These are phyloP conservation scores for Sardina pilchardus DNA, from an alignment of 2,113 vertebrate species.

Conservation along the genomic window DNA sequence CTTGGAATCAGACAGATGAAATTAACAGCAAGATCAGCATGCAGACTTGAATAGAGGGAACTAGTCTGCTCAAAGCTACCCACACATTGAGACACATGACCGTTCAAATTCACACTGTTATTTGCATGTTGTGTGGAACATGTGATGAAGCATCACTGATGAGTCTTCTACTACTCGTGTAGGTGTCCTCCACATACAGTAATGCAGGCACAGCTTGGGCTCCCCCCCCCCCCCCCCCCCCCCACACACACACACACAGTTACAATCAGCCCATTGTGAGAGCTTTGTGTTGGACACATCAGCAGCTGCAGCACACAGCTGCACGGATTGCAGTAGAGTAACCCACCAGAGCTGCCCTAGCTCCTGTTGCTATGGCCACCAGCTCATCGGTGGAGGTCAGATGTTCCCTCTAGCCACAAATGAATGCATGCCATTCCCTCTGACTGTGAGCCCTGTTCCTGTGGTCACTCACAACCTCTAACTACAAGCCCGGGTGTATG, in stretches of 20 bases:
- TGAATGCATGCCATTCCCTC: background rate
- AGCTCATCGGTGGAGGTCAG: background rate
- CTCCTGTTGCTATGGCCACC: background rate
- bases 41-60: too few species aligned
- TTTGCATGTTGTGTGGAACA: background rate
- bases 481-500: background rate
- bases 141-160: background rate
- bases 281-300: background rate
- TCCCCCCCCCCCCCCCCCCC: too few species aligned
- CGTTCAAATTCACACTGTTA: background rate
- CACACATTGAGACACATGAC: background rate
- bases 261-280: background rate
- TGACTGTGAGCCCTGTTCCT: background rate
- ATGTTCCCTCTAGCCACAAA: background rate
- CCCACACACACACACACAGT: too few species aligned
- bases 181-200: background rate
- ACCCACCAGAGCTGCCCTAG: background rate
- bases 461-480: background rate
- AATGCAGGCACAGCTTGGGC: background rate
- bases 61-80: background rate
- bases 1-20: background rate
- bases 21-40: background rate
- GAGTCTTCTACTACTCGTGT: background rate
- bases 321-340: background rate
- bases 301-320: background rate